Evolutionary conservation across 2,888 invertebrate genomes (phyloP).

Genomic region (Acanthosepion lycidas): DNA sequence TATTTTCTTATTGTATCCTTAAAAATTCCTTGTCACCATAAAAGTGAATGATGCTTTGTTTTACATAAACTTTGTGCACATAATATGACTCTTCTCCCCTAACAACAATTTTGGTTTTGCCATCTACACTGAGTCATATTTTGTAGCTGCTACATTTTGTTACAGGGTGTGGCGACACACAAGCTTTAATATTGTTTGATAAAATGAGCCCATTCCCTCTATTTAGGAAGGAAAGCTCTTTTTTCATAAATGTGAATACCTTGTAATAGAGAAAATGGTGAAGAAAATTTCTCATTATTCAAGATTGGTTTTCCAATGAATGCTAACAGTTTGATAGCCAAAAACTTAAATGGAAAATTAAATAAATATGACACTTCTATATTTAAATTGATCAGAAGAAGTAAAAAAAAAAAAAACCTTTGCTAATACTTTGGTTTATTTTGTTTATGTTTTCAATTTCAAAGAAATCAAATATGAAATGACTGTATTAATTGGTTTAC

Average conservation of each 20-base stretch:
- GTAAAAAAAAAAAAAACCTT: too few relatives aligned
- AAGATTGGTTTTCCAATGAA: not conserved
- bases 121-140: not conserved
- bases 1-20: too few relatives aligned
- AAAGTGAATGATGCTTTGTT: not conserved
- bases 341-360: not conserved
- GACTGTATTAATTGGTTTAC: too few relatives aligned
- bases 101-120: not conserved
- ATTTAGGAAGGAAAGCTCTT: not conserved
- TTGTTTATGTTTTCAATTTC: too few relatives aligned
- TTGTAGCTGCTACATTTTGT: not conserved
- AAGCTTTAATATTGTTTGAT: slow-evolving; percentile 15
- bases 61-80: not conserved
- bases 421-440: not conserved
- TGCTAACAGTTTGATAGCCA: not conserved
- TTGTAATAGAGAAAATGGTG: not conserved
- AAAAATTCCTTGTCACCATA: not conserved
- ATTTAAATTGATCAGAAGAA: not conserved
- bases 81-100: not conserved
- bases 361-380: not conserved
- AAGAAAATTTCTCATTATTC: not conserved
- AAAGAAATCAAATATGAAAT: too few relatives aligned
- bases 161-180: slow-evolving; percentile 18
- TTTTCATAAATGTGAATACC: not conserved
- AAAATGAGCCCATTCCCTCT: not conserved